Conservation (phyloP, 92 coral and sea anemone genomes). For the Epizoanthus fatuus region DNA sequence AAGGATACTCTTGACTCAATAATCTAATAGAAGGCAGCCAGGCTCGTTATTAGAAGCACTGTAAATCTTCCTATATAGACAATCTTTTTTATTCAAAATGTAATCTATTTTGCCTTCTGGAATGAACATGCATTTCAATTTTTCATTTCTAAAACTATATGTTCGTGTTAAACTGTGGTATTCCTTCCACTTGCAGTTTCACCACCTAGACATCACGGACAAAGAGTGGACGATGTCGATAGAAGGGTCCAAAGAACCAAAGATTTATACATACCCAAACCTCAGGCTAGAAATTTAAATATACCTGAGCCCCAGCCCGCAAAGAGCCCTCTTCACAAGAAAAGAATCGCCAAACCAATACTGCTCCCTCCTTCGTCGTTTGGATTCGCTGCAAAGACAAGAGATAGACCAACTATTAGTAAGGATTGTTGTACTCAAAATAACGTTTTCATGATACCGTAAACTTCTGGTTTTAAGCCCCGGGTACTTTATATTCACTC, state of each 20-base stretch:
- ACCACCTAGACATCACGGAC: neutral
- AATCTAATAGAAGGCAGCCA: no score
- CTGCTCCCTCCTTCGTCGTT: slow-evolving; percentile 41
- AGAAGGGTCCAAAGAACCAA: neutral
- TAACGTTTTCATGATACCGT: no score
- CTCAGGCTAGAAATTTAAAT: neutral
- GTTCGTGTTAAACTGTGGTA: no score
- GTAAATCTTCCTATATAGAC: no score
- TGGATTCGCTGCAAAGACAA: neutral
- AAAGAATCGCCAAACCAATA: neutral
- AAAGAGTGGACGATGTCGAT: neutral
- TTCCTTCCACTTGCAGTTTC: neutral
- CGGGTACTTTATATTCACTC: no score
- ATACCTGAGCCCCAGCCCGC: neutral
- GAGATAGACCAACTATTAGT: neutral
- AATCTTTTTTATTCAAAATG: no score
- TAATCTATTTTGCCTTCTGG: no score
- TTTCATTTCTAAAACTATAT: no score
- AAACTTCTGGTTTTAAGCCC: no score
- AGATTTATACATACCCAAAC: neutral
- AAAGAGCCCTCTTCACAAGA: slow-evolving; percentile 2
- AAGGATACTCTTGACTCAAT: no score
- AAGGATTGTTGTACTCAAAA: neutral
- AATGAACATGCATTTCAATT: no score
- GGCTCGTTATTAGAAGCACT: no score